These are phyloP conservation scores for Drosophila tristis DNA, from an alignment of 1,140 invertebrate genomes.

Conservation along the genomic window DNA sequence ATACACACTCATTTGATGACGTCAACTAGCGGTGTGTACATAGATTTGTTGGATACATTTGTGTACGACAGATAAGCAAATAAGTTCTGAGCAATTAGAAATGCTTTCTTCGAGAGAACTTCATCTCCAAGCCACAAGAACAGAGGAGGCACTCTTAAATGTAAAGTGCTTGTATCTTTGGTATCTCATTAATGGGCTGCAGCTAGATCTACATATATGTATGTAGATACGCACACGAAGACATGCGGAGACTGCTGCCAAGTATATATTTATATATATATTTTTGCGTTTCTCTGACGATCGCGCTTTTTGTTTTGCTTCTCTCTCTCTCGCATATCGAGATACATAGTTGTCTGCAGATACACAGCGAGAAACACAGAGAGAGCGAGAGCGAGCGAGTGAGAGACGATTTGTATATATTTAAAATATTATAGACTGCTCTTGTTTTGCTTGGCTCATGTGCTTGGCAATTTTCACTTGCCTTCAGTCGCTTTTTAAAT, in stretches of 20 bases:
- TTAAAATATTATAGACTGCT: conserved; percentile 77
- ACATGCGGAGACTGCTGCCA: conserved; percentile 32
- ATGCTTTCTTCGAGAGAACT: conserved; percentile 59
- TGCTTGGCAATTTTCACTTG: conserved; percentile 80
- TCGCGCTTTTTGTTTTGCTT: conserved; percentile 68
- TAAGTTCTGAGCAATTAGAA: conserved; percentile 40
- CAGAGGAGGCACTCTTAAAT: not conserved
- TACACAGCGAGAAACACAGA: conserved; percentile 37
- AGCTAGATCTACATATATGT: conserved; percentile 10
- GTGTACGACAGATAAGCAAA: conserved; percentile 26
- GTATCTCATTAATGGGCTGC: conserved; percentile 70
- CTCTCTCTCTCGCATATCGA: conserved; percentile 26
- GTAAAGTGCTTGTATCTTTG: conserved; percentile 47
- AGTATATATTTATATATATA: conserved; percentile 55
- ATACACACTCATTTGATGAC: conserved; percentile 68
- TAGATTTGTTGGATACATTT: not conserved
- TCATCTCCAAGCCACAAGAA: conserved; percentile 43
- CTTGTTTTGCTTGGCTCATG: conserved; percentile 51
- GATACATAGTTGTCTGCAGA: conserved; percentile 42
- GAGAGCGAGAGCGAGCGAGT: not conserved
- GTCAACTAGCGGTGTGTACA: conserved; percentile 47
- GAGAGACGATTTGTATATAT: conserved; percentile 67
- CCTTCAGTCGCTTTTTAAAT: conserved; percentile 81
- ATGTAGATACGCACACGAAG: conserved; percentile 1
- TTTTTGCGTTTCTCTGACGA: conserved; percentile 71